phyloP scores from a whole-genome alignment of 2,797 vertebrate genomes.

The Chelidonichthys spinosus region DNA sequence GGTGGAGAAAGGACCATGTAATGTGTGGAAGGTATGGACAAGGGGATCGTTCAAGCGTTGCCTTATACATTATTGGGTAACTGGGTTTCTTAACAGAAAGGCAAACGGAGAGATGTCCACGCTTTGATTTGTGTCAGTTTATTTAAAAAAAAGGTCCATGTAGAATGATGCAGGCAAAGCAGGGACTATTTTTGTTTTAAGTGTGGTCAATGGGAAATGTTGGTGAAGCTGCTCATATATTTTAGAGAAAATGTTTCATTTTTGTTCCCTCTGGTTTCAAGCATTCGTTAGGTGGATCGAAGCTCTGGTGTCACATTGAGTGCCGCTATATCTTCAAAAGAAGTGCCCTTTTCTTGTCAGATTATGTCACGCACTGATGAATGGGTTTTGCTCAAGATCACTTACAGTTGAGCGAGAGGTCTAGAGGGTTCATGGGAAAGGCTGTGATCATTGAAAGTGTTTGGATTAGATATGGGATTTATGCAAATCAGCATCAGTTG shows the following conservation, averaged over 20 bases:
- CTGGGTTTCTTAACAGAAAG: conserved; percentile 59
- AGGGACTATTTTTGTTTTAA: conserved; percentile 17
- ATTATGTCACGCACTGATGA: conserved; percentile 22
- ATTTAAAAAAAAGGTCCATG: conserved; percentile 34
- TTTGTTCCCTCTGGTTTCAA: conserved; percentile 2
- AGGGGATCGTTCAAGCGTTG: conserved; percentile 58
- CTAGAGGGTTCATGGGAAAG: neutral
- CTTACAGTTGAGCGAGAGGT: conserved; percentile 3
- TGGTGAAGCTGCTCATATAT: neutral
- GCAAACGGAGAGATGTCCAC: conserved; percentile 38
- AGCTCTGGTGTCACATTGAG: neutral
- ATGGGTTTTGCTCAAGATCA: conserved; percentile 2
- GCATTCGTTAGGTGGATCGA: neutral
- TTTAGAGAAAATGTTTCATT: neutral
- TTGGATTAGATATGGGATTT: neutral
- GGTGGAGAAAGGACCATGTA: conserved; percentile 23
- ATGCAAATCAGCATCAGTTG: neutral
- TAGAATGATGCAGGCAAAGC: conserved; percentile 20
- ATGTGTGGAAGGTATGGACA: conserved; percentile 50
- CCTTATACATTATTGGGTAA: conserved; percentile 62
- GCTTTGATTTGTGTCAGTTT: conserved; percentile 37
- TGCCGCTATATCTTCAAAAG: conserved; percentile 12
- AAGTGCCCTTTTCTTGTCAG: conserved; percentile 9
- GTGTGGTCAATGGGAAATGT: conserved; percentile 1
- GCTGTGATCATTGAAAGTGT: neutral